Evolutionary conservation across 2,797 vertebrate genomes (phyloP), one percentile per base, ranked within the genome.

Genomic region (Apodemus agrarius): DNA sequence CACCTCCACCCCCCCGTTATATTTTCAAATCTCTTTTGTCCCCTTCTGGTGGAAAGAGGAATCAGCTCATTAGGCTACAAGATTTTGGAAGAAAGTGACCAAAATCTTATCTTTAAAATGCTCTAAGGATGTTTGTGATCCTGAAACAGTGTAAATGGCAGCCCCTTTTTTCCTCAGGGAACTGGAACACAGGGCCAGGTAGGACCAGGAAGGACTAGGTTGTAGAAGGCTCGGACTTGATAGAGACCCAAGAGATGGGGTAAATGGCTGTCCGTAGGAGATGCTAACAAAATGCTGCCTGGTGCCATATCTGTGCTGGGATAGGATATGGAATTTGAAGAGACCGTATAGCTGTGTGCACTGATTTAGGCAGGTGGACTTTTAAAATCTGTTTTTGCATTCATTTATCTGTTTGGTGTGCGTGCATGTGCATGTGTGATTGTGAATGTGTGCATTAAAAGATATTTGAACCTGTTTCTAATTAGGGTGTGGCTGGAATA

Each of bases 61-160:
- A 82, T 89, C 43, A 93, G 82, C 26, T 61, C 67, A n/a, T 9
- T 22, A 21, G 67, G 16, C 49, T 4, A 13, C 5, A 89, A 22
- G 21, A 40, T 91, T 93, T 81, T 21, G 12, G 4, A 49, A 63
- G 67, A 69, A 74, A 80, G 22, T 49, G 3, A 93, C 17, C 75
- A 69, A 49, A 91, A 87, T 34, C 83, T 75, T 79, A 46, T 81
- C 67, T 57, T 37, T 52, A 76, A 94, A 84, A 76, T 82, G 65
- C 1, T 40, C 63, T 76, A 46, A 88, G 12, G 65, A 81, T 29
- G 54, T 24, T 89, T 90, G n/a, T 83, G 16, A 12, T 24, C 61
- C 65, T 83, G 87, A 92, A 90, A 81, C 63, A 84, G 11, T 46
- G 8, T 72, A 79, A 82, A 89, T 31, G 61, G 34, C 46, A 46